Percentiles rank a stretch among this genome's conserved stretches.
Evolutionary conservation across 2,888 invertebrate species (phyloP).

Genomic region (Germaria angustata): DNA sequence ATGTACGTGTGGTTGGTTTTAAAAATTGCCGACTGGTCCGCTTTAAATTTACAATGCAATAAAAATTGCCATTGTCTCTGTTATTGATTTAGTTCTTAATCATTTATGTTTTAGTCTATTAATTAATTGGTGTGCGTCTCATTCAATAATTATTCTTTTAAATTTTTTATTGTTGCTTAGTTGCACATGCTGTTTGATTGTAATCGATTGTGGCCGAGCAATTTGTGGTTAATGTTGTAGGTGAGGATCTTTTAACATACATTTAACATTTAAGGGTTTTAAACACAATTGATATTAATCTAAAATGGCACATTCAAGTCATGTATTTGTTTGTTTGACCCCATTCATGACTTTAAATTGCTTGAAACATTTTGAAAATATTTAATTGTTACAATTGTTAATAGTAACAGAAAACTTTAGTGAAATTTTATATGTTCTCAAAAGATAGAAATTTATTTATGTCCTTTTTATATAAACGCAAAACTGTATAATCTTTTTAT

Average conservation of each 20-base stretch:
- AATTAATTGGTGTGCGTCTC: slow-evolving; percentile 34
- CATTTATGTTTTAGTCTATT: slow-evolving; percentile 41
- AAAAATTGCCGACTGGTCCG: slow-evolving; percentile 31
- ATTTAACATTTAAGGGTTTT: slow-evolving; percentile 15
- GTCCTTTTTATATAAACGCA: too few relatives aligned
- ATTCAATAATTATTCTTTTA: slow-evolving; percentile 10
- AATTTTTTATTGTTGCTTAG: background rate
- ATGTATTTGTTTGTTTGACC: slow-evolving; percentile 1
- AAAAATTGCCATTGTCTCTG: slow-evolving; percentile 38
- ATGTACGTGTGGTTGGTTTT: background rate
- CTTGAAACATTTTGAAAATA: background rate
- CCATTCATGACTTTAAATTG: slow-evolving; percentile 17
- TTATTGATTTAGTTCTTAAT: slow-evolving; percentile 45
- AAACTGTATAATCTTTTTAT: too few relatives aligned
- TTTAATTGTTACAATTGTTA: slow-evolving; percentile 6
- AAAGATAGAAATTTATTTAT: too few relatives aligned
- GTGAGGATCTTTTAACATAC: slow-evolving; percentile 24
- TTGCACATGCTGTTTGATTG: slow-evolving; percentile 18
- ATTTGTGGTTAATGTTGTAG: slow-evolving; percentile 52
- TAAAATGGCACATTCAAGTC: background rate
- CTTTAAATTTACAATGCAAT: slow-evolving; percentile 44
- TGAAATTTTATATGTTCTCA: background rate
- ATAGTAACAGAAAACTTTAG: background rate
- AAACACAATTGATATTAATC: background rate
- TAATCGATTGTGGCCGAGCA: slow-evolving; percentile 32